Evolutionary conservation across 2,113 vertebrate genomes (phyloP), one percentile per base, ranked within the genome.

Genomic region (Archocentrus centrarchus): DNA sequence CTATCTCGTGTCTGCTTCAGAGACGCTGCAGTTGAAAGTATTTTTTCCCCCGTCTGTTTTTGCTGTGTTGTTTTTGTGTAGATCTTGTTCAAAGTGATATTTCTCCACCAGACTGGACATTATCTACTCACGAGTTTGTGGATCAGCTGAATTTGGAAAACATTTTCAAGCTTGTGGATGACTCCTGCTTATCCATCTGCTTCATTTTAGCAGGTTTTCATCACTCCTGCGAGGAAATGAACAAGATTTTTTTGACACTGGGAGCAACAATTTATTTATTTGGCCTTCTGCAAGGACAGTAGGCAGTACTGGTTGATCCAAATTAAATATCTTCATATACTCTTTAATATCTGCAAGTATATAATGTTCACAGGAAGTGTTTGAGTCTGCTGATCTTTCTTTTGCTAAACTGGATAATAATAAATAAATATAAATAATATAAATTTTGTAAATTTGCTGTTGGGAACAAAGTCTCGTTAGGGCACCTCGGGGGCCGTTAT

Each of bases 1-100:
- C 86, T 83, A n/a, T 83, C 88, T 88, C 35, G 78, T 85, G 84
- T 77, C 78, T 59, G 58, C 85, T 53, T 60, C 27, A 58, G 35
- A 88, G n/a, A 50, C 80, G 11, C 3, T 39, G 66, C 70, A 30
- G 22, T 18, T 73, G 39, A 57, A 68, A 59, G 32, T 13, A 27
- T 59, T 66, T 83, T n/a, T 83, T n/a, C 53, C 15, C 11, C 59
- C 22, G 20, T 64, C 58, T 84, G 59, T 83, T 84, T 91, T 60
- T 61, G 77, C 84, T 85, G 79, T 63, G 63, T 79, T 82, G 61
- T 81, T 82, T 80, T 79, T 6, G 17, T 47, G 10, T 14, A 44
- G 55, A 63, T 78, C 47, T 61, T 27, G 44, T 83, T 83, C 84
- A 84, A 53, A 77, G 60, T 58, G 59, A 75, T 68, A 8, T 86